Conservation (phyloP, 2,888 invertebrate species). For the Cerceris ruficornis region DNA sequence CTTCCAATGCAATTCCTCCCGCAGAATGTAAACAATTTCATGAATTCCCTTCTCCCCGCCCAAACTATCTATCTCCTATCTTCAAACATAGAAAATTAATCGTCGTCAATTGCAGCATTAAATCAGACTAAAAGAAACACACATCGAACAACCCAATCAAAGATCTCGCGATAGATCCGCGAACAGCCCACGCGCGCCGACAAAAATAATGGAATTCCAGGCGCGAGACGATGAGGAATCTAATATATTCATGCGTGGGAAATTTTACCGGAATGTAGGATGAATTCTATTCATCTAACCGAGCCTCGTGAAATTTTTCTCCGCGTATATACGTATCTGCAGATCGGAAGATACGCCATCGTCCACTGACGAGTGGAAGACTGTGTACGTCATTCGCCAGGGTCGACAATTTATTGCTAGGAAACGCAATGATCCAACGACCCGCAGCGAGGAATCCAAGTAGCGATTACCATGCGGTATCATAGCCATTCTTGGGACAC, state of each 20-base stretch:
- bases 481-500: conserved; percentile 50
- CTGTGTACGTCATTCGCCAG: conserved; percentile 55
- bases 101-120: too few species aligned
- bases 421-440: conserved; percentile 62
- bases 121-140: not conserved
- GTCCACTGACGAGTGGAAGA: conserved; percentile 42
- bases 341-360: conserved; percentile 56
- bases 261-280: conserved; percentile 52
- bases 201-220: conserved; percentile 30
- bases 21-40: too few species aligned
- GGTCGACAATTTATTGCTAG: conserved; percentile 58
- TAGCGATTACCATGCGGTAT: conserved; percentile 66
- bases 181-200: not conserved
- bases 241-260: conserved; percentile 31
- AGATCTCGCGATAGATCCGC: not conserved
- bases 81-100: too few species aligned
- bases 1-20: too few species aligned
- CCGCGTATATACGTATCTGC: conserved; percentile 36
- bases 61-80: too few species aligned
- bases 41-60: too few species aligned
- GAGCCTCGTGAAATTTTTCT: conserved; percentile 49
- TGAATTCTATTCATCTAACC: conserved; percentile 31
- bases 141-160: not conserved
- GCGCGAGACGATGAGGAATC: conserved; percentile 18
- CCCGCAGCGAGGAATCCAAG: conserved; percentile 56